Base-by-base conservation (phyloP, 37 sponge, comb jelly and placozoan species). In the Agelas oroides region DNA sequence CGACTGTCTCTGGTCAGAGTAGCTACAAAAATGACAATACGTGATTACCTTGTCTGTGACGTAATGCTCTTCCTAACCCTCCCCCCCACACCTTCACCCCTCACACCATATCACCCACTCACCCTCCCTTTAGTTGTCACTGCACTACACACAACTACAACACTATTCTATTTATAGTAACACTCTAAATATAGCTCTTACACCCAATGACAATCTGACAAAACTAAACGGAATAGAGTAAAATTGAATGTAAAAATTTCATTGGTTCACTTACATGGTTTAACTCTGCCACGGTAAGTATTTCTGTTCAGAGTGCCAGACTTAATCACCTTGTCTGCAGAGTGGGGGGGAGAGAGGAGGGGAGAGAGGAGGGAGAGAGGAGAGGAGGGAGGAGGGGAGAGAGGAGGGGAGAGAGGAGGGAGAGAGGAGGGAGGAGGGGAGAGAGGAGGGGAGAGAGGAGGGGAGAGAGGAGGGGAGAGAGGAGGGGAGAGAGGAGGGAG, bases 281-380 rank as follows among this genome's bases (percentile, higher is more conserved):
- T 75, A 53, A 76, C 68, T 32, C 76, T 73, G 35, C 84, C 84
- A 20, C 53, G 75, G 76, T 84, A 84, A 52, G 57, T 35, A 19
- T n/a, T 81, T 81, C 88, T 81, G 61, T 88, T 77, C 66, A 88
- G 52, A 56, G 88, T 88, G 17, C 88, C 88, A 53, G 88, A 88
- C 70, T 81, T 34, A 16, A 88, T 35, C 46, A 88, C 82, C 64
- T 69, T 75, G 35, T 88, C 88, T 88, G 81, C 30, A 33, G 21
- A 24, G 91, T 82, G 57, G 91, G 91, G 28, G 86, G 81, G 1
- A 88, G 84, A 21, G 87, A 34, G 57, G 84, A 92, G 27, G 93
- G 93, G 3, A 88, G 64, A 67, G n/a, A n/a, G n/a, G 85, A 85
- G 38, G 88, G 80, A 63, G 88, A 24, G 67, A 76, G 75, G 64